A percentile compares a stretch with the other conserved stretches of the same genome.
These are phyloP conservation scores for Manis pentadactyla DNA, from an alignment of 2,797 vertebrate species.

Conservation along the genomic window DNA sequence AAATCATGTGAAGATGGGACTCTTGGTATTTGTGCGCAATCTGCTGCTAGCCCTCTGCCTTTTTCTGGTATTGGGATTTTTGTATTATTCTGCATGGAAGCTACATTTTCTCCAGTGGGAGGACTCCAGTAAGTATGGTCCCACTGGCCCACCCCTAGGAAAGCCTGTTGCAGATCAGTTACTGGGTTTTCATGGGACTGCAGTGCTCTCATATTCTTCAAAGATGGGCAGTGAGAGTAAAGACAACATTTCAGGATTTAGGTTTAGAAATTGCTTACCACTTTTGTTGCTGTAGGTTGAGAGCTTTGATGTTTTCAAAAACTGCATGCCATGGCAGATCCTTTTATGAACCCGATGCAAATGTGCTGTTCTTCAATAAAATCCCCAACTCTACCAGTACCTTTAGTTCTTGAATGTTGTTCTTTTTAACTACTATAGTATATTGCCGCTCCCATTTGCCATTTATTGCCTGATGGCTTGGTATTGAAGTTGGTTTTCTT, in stretches of 20 bases:
- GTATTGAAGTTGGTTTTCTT: constrained; percentile 8
- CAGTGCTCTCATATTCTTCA: background rate
- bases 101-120: constrained; percentile 95
- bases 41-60: constrained; percentile 96
- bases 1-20: constrained; percentile 95
- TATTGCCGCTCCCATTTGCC: background rate
- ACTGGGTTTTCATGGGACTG: background rate
- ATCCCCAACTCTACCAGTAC: background rate
- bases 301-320: background rate
- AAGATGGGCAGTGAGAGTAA: background rate
- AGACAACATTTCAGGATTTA: background rate
- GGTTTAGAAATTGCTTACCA: background rate
- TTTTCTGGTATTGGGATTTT: constrained; percentile 96
- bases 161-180: background rate
- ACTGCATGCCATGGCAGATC: constrained; percentile 56
- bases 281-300: background rate
- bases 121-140: constrained; percentile 94
- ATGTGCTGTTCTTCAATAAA: constrained; percentile 16
- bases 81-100: constrained; percentile 97
- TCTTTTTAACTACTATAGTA: background rate
- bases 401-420: constrained; percentile 19
- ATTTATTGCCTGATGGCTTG: constrained; percentile 25
- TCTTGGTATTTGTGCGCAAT: constrained; percentile 96
- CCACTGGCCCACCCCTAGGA: background rate
- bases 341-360: background rate